These are phyloP conservation scores for Aelia acuminata DNA, from an alignment of 2,888 invertebrate species.

Conservation along the genomic window DNA sequence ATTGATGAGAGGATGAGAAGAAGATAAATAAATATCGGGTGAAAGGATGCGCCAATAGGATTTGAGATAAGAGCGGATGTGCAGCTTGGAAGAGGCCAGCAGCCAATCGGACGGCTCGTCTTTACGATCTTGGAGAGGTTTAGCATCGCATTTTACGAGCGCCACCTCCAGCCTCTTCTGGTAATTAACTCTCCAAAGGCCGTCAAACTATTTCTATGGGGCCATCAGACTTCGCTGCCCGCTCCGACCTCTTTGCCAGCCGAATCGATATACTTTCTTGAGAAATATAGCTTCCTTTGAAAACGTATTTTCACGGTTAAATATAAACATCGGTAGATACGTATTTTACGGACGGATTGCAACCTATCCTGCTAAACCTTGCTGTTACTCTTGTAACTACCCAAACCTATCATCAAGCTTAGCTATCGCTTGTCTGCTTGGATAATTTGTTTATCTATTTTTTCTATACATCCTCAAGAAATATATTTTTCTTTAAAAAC, in stretches of 20 bases:
- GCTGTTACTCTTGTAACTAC: too few species aligned
- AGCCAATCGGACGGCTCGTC: not conserved
- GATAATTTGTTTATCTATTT: too few species aligned
- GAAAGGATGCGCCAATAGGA: not conserved
- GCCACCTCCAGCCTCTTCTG: not conserved
- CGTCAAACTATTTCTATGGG: conserved; percentile 9
- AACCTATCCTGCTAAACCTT: too few species aligned
- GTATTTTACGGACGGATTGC: too few species aligned
- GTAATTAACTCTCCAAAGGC: conserved; percentile 29
- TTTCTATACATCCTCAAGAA: not conserved
- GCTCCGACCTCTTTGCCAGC: not conserved
- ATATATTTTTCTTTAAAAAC: not conserved
- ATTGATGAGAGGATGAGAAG: not conserved
- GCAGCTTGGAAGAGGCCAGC: not conserved
- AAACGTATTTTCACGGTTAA: not conserved
- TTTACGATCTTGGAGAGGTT: conserved; percentile 28
- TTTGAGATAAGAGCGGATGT: not conserved
- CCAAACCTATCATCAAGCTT: too few species aligned
- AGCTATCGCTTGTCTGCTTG: too few species aligned
- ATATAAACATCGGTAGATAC: too few species aligned
- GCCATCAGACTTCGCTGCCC: not conserved
- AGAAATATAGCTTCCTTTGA: not conserved
- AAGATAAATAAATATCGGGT: not conserved
- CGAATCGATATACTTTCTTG: not conserved
- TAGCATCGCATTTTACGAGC: conserved; percentile 36